Evolutionary conservation across 2,888 invertebrate species (phyloP), one percentile per base, ranked within the genome.

Genomic region (Stenurella melanura): DNA sequence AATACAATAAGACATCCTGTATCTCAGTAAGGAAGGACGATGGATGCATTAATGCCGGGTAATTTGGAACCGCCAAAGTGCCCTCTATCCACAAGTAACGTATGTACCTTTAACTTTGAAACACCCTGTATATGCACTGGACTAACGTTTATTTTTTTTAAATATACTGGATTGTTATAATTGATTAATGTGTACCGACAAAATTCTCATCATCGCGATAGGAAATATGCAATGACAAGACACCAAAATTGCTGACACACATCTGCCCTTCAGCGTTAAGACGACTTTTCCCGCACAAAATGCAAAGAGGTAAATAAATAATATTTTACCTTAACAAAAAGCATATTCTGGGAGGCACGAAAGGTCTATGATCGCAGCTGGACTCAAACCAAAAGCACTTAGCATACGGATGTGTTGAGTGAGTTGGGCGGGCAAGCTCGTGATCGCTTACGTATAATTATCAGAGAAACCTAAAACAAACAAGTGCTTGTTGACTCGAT

Each of bases 371-470:
- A 77, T 77, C 77, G 66, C 71, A 61, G 74, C 72, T 69, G 77
- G 68, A 68, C 68, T 74, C 76, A 18, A 64, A 66, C 76, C 64
- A 57, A 73, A 74, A 83, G 84, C 84, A 85, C 84, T 87, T 87
- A 86, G 83, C 86, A 86, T 86, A 85, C 86, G 86, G 87, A 88
- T 86, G 86, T 87, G 87, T 86, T 86, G 88, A 87, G 86, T 85
- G 86, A 85, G 84, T 79, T 87, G 87, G 88, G 87, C 87, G 88
- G 87, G 86, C 84, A 81, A 86, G 83, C 86, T 89, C 89, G 89
- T 89, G 88, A 88, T 88, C 88, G 85, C 87, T 87, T 87, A 88
- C 86, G 86, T 89, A 88, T 89, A 89, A 89, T 89, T 89, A 89
- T 88, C 88, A 84, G 83, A 87, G 87, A 87, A 88, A 88, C 88